A percentile compares a stretch with the other conserved stretches of the same genome.
These are phyloP conservation scores for Lampropteryx suffumata DNA, from an alignment of 2,888 invertebrate species.

Conservation along the genomic window DNA sequence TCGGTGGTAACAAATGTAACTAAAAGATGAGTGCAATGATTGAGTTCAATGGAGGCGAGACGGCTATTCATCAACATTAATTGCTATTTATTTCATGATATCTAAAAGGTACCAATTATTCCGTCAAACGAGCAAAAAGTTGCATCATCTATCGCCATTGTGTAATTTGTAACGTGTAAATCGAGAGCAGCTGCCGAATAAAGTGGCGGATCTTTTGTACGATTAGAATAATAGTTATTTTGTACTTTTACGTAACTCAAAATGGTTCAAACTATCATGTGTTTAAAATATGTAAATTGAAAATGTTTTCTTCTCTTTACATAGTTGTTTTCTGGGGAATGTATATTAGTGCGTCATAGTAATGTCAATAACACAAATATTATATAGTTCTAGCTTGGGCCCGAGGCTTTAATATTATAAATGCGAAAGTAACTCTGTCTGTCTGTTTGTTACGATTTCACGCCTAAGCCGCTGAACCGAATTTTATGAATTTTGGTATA, in stretches of 20 bases:
- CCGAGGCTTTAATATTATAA: too few relatives aligned
- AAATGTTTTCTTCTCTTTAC: conserved; percentile 3
- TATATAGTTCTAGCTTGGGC: too few relatives aligned
- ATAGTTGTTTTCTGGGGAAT: conserved; percentile 2
- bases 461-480: too few relatives aligned
- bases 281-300: conserved; percentile 10
- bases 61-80: conserved; percentile 53
- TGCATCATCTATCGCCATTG: conserved; percentile 64
- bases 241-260: conserved; percentile 25
- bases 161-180: conserved; percentile 53
- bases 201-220: conserved; percentile 68
- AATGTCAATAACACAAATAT: conserved; percentile 1
- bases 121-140: conserved; percentile 51
- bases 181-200: conserved; percentile 54
- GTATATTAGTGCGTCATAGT: conserved; percentile 11
- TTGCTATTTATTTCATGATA: conserved; percentile 45
- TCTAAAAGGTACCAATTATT: conserved; percentile 57
- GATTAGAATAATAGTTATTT: conserved; percentile 45
- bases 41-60: conserved; percentile 47
- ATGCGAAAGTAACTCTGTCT: too few relatives aligned
- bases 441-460: too few relatives aligned
- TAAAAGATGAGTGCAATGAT: conserved; percentile 41
- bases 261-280: background rate
- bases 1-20: conserved; percentile 31
- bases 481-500: too few relatives aligned